A percentile compares a stretch with the other conserved stretches of the same genome.
Conservation (phyloP, 2,113 vertebrate genomes). For the Dryoscopus gambensis region DNA sequence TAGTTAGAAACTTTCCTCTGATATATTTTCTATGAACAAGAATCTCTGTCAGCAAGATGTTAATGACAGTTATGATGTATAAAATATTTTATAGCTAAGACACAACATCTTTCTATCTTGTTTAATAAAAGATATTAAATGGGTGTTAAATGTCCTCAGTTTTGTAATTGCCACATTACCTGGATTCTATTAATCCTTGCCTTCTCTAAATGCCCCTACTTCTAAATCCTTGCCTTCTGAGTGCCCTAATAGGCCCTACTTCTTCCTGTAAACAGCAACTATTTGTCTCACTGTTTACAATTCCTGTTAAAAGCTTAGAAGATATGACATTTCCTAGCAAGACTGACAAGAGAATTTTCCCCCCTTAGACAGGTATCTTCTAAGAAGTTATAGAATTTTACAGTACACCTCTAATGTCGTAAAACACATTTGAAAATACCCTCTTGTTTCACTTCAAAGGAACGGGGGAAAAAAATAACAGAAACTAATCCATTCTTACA, state of each 20-base stretch:
- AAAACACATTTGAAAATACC: background rate
- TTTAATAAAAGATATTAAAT: background rate
- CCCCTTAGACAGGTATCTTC: background rate
- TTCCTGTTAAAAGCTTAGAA: background rate
- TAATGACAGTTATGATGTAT: background rate
- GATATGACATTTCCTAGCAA: background rate
- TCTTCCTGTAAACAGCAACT: background rate
- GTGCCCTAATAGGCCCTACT: background rate
- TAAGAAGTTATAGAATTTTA: background rate
- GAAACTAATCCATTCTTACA: background rate
- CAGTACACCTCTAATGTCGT: background rate
- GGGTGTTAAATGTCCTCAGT: background rate
- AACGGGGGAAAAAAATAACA: rapidly evolving
- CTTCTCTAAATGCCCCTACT: background rate
- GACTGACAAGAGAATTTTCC: background rate
- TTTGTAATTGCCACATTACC: background rate
- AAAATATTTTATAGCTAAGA: background rate
- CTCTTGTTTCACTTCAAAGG: background rate
- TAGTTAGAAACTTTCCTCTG: background rate
- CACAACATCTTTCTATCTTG: background rate
- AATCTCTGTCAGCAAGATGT: background rate
- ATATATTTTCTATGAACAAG: background rate
- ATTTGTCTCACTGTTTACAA: background rate
- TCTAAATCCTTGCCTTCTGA: background rate
- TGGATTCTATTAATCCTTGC: background rate